Evolutionary conservation across 2,888 invertebrate genomes (phyloP).

Genomic region (Hydrotaea cyrtoneurina): DNA sequence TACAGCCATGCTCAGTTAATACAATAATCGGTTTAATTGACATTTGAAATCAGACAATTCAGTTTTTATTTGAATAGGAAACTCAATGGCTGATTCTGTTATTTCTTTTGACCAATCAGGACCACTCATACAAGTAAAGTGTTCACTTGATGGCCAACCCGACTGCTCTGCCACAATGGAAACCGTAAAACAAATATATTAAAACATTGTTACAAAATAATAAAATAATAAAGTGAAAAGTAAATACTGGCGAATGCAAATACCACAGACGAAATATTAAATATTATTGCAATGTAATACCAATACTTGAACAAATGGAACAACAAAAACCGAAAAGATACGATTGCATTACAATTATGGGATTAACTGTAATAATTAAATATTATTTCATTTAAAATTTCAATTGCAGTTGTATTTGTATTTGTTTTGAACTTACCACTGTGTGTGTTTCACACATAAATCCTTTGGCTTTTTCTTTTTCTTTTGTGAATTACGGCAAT

Average conservation of each 20-base stretch:
- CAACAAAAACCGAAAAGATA: not conserved
- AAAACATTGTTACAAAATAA: not conserved
- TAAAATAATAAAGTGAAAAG: conserved; percentile 16
- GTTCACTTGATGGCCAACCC: not conserved
- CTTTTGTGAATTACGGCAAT: conserved; percentile 21
- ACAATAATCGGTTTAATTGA: too few species aligned
- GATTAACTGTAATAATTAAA: not conserved
- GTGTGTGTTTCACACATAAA: not conserved
- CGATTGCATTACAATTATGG: not conserved
- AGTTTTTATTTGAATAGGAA: too few species aligned
- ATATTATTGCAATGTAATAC: conserved; percentile 5
- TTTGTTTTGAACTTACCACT: conserved; percentile 18
- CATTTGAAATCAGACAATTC: too few species aligned
- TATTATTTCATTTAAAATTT: too few species aligned
- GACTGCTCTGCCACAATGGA: not conserved
- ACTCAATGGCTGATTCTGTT: too few species aligned
- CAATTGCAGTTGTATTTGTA: too few species aligned
- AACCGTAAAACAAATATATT: not conserved
- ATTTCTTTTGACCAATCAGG: too few species aligned
- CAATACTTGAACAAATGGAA: conserved; percentile 1
- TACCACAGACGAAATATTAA: conserved; percentile 17
- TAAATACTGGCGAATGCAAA: conserved; percentile 14
- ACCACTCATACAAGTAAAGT: not conserved
- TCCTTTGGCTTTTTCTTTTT: conserved; percentile 26
- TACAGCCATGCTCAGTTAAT: too few species aligned